Percentiles rank a stretch among this genome's conserved stretches.
Conservation (phyloP, 2,797 vertebrate genomes). For the Sebastes matsubarae region DNA sequence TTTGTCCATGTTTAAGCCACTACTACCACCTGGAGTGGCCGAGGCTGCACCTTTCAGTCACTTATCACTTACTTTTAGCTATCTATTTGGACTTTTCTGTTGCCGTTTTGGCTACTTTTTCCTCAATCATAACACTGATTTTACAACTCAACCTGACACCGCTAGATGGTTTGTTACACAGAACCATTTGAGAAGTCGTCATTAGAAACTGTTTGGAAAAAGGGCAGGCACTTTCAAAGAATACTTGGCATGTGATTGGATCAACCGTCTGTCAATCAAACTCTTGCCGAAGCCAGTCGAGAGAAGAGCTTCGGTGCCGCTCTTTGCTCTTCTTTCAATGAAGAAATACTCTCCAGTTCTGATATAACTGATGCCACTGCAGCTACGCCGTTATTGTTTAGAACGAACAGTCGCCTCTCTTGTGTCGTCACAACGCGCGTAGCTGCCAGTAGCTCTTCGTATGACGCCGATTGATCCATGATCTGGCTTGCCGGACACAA, state of each 20-base stretch:
- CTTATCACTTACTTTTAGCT: background rate
- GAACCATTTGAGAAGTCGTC: too few relatives aligned
- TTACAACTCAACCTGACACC: too few relatives aligned
- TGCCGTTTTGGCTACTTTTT: background rate
- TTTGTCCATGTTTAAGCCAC: background rate
- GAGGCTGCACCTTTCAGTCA: background rate
- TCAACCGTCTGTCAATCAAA: too few relatives aligned
- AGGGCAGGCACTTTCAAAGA: too few relatives aligned
- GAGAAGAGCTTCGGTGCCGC: background rate
- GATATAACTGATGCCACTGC: background rate
- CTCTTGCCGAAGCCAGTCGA: too few relatives aligned
- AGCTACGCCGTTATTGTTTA: background rate
- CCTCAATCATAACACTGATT: too few relatives aligned
- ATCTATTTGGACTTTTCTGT: background rate
- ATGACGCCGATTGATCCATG: background rate
- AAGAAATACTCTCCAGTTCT: background rate
- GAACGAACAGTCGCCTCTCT: background rate
- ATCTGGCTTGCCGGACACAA: background rate
- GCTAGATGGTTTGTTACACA: too few relatives aligned
- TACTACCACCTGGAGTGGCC: background rate
- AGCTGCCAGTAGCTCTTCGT: background rate
- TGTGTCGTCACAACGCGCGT: background rate
- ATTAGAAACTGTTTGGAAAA: too few relatives aligned
- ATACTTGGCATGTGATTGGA: too few relatives aligned
- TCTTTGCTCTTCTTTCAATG: background rate